A percentile compares a stretch with the other conserved stretches of the same genome.
Evolutionary conservation across 2,797 vertebrate species (phyloP).

Genomic region (Amblyopsis hoosieri): DNA sequence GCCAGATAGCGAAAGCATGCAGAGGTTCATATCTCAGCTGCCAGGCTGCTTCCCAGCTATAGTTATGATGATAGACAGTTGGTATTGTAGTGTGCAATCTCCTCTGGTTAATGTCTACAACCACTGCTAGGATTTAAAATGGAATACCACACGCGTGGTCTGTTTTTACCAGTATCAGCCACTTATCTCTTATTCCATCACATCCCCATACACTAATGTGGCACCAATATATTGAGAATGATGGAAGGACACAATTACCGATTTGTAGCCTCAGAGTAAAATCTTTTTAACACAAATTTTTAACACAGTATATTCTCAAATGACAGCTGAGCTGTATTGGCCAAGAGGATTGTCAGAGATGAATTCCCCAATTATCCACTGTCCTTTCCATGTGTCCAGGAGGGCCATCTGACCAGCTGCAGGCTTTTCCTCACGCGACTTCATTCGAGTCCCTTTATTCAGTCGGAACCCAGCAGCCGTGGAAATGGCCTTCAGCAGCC

Average conservation of each 20-base stretch:
- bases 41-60: constrained; percentile 13
- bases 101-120: constrained; percentile 19
- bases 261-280: background rate
- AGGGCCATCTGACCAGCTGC: constrained; percentile 8
- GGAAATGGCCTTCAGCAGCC: constrained; percentile 35
- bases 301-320: background rate
- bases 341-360: background rate
- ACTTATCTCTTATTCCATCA: constrained; percentile 9
- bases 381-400: constrained; percentile 1
- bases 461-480: constrained; percentile 40
- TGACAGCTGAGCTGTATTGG: background rate
- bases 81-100: background rate
- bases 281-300: background rate
- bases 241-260: constrained; percentile 7
- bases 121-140: background rate
- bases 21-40: constrained; percentile 42
- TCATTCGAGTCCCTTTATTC: constrained; percentile 31
- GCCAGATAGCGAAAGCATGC: too few relatives aligned
- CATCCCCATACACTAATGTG: background rate
- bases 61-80: too few relatives aligned
- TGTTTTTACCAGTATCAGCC: background rate
- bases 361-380: background rate
- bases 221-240: constrained; percentile 17
- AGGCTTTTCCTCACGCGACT: constrained; percentile 20
- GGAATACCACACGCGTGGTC: background rate